These are phyloP conservation scores for Ophthalmolycus amberensis DNA, from an alignment of 2,113 vertebrate species.

Conservation along the genomic window DNA sequence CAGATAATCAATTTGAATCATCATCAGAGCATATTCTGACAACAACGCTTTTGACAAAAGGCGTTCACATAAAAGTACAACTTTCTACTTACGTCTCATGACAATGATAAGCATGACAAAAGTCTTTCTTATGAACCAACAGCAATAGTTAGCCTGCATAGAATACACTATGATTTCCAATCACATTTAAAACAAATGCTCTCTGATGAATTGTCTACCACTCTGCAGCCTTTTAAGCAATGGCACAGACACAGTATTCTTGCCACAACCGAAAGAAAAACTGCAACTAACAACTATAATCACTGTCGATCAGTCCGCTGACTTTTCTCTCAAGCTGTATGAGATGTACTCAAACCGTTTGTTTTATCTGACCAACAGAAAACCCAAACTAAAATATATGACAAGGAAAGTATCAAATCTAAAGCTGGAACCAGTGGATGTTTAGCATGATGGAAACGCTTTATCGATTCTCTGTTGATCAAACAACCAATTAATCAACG, in stretches of 20 bases:
- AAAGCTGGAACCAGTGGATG: not conserved
- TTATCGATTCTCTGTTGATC: not conserved
- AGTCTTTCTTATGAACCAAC: not conserved
- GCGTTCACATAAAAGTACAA: not conserved
- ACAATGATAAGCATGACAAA: not conserved
- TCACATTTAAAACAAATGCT: too few species aligned
- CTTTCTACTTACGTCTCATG: not conserved
- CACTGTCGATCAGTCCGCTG: not conserved
- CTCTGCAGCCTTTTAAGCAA: not conserved
- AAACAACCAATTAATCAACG: not conserved
- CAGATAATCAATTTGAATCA: not conserved
- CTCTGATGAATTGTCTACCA: not conserved
- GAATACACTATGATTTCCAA: not conserved
- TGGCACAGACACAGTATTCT: not conserved
- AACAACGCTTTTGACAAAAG: not conserved
- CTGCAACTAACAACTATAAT: not conserved
- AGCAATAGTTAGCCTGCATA: not conserved
- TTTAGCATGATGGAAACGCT: not conserved
- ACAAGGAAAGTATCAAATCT: not conserved
- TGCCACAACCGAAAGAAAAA: not conserved
- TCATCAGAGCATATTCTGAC: not conserved
- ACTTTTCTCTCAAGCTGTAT: not conserved
- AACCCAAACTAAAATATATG: not conserved
- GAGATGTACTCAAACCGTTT: not conserved
- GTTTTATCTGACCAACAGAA: not conserved